Evolutionary conservation across 2,113 vertebrate genomes (phyloP).

Genomic region (Triplophysa dalaica): DNA sequence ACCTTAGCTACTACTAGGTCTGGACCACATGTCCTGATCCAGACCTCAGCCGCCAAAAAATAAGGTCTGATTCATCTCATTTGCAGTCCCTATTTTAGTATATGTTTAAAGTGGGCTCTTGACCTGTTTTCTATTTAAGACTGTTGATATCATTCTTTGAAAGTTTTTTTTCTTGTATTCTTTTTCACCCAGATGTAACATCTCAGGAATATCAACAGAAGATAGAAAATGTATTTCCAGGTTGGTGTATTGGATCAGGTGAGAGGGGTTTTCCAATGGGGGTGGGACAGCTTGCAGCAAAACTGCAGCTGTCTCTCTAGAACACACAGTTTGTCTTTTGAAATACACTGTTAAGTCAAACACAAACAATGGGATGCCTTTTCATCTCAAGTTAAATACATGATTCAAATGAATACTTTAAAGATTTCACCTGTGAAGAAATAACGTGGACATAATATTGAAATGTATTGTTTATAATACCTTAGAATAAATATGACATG

Average conservation of each 20-base stretch:
- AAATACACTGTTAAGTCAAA: conserved; percentile 1
- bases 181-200: conserved; percentile 15
- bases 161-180: not conserved
- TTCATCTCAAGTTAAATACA: not conserved
- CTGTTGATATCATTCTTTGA: not conserved
- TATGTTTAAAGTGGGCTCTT: conserved; percentile 3
- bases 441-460: not conserved
- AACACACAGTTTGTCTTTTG: conserved; percentile 21
- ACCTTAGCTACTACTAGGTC: conserved; percentile 48
- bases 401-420: not conserved
- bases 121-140: conserved; percentile 22
- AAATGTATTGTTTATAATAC: not conserved
- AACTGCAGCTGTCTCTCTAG: conserved; percentile 28
- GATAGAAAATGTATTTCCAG: conserved; percentile 6
- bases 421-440: not conserved
- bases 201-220: conserved; percentile 2
- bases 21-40: conserved; percentile 38
- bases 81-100: not conserved
- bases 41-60: conserved; percentile 37
- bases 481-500: not conserved
- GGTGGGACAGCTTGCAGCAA: conserved; percentile 1
- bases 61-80: conserved; percentile 50
- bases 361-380: not conserved
- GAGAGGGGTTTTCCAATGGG: not conserved
- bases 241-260: conserved; percentile 27